phyloP scores from a whole-genome alignment of 2,888 invertebrate species.

The Rhingia campestris region DNA sequence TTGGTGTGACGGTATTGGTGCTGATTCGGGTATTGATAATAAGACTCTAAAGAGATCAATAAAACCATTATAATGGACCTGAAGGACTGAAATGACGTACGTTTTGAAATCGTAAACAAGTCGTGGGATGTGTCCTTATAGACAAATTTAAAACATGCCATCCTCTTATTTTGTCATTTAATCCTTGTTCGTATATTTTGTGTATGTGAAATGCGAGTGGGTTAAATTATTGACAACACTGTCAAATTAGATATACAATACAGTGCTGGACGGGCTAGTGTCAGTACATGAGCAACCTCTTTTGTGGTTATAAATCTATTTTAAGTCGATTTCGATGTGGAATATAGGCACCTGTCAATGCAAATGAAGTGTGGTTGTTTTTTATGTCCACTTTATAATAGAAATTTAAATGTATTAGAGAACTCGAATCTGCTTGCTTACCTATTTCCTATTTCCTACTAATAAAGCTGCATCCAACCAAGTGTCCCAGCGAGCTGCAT shows the following conservation, averaged over 20 bases:
- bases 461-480: too few species aligned
- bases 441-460: too few species aligned
- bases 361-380: conserved; percentile 32
- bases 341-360: conserved; percentile 29
- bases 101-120: conserved; percentile 14
- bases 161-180: conserved; percentile 33
- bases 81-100: conserved; percentile 11
- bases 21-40: too few species aligned
- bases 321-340: conserved; percentile 16
- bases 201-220: conserved; percentile 1
- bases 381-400: conserved; percentile 1
- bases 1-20: too few species aligned
- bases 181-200: conserved; percentile 15
- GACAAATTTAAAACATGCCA: neutral
- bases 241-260: conserved; percentile 48
- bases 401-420: conserved; percentile 2
- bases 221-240: conserved; percentile 36
- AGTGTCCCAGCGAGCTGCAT: too few species aligned
- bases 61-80: conserved; percentile 11
- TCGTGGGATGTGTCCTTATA: conserved; percentile 22
- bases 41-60: conserved; percentile 6
- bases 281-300: conserved; percentile 1
- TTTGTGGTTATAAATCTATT: conserved; percentile 31
- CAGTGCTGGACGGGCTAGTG: conserved; percentile 17
- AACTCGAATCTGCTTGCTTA: conserved; percentile 5